These are phyloP conservation scores for Lumbricus terrestris DNA, from an alignment of 2,888 invertebrate species.

Conservation along the genomic window DNA sequence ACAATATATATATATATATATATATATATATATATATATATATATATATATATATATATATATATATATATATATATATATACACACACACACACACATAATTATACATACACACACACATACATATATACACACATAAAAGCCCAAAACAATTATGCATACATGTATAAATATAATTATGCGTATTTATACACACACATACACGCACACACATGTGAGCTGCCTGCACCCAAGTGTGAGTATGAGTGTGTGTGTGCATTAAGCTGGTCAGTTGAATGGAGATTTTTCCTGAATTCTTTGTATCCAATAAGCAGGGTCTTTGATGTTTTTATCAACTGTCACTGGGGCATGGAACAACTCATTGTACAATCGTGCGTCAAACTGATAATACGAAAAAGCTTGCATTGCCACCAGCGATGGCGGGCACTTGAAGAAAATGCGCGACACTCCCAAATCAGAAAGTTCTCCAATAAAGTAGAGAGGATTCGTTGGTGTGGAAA, in stretches of 20 bases:
- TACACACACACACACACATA: too few species aligned
- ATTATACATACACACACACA: too few species aligned
- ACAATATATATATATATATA: background rate
- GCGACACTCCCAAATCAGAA: background rate
- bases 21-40: too few species aligned
- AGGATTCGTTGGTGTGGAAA: background rate
- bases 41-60: background rate
- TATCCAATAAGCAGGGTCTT: background rate
- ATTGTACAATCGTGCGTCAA: background rate
- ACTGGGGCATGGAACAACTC: background rate
- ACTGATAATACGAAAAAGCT: background rate
- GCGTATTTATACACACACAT: too few species aligned
- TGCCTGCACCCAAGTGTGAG: background rate
- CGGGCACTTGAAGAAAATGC: constrained; percentile 7
- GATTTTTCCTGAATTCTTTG: background rate
- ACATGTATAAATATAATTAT: background rate
- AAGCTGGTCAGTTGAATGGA: background rate
- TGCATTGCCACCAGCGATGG: background rate
- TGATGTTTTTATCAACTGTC: background rate
- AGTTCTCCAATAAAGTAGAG: background rate
- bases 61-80: background rate
- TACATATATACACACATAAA: background rate
- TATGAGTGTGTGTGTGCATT: background rate
- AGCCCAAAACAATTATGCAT: too few species aligned
- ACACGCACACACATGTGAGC: too few species aligned